phyloP scores from a whole-genome alignment of 2,888 invertebrate genomes.

The Diplolepis rosae region DNA sequence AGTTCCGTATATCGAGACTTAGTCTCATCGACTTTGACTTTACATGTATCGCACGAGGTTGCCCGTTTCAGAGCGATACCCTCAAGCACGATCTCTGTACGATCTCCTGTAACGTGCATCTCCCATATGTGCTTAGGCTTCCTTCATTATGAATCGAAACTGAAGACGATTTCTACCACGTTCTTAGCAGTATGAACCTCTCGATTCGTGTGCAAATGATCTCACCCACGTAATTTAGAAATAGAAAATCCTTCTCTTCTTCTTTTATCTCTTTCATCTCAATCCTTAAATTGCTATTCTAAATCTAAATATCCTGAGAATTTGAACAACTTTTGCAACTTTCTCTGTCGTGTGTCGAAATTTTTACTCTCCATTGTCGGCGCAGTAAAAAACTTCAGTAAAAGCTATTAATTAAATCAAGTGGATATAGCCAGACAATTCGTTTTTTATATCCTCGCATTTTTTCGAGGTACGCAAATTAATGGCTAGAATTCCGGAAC shows the following conservation, averaged over 20 bases:
- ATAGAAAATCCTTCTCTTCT: background rate
- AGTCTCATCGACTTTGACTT: background rate
- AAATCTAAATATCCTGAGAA: background rate
- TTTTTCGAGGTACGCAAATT: background rate
- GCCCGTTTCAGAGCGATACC: slow-evolving; percentile 12
- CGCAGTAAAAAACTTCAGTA: background rate
- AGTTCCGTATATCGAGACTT: background rate
- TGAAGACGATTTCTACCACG: slow-evolving; percentile 40
- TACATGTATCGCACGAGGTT: slow-evolving; percentile 22
- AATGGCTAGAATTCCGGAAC: slow-evolving; percentile 1
- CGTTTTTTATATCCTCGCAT: background rate
- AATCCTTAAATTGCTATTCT: background rate
- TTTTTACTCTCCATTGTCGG: slow-evolving; percentile 21
- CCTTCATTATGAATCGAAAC: slow-evolving; percentile 38
- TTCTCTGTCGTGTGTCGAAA: background rate
- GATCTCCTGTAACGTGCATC: slow-evolving; percentile 17
- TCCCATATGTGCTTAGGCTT: slow-evolving; percentile 10
- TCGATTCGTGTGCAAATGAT: background rate
- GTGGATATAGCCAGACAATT: slow-evolving; percentile 2
- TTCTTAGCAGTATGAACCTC: slow-evolving; percentile 26
- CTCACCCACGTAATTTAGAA: background rate
- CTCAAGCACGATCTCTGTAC: slow-evolving; percentile 25
- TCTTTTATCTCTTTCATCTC: background rate
- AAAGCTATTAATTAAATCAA: slow-evolving; percentile 21
- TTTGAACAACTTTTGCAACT: background rate